Conservation (phyloP, 2,888 invertebrate species). For the Branchipolynoe longqiensis region DNA sequence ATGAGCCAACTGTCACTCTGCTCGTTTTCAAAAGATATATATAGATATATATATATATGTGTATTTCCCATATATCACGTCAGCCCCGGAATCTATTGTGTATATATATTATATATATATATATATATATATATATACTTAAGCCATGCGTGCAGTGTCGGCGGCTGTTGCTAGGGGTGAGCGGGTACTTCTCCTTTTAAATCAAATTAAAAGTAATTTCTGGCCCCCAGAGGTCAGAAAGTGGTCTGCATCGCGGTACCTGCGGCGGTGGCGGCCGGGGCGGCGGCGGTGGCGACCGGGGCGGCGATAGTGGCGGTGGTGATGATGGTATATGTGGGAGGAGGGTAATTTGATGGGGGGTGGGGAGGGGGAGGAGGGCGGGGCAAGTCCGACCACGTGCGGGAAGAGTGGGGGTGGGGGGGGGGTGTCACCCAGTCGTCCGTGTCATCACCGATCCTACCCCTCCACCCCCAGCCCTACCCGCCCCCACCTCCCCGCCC, state of each 20-base stretch:
- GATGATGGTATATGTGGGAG: no score
- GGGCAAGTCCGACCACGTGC: neutral
- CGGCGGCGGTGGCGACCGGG: neutral
- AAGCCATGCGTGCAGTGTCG: neutral
- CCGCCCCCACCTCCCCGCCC: neutral
- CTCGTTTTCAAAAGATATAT: neutral
- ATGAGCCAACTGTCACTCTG: no score
- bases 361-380: neutral
- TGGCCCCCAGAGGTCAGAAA: conserved; percentile 27
- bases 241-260: neutral
- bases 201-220: conserved; percentile 49
- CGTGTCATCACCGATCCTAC: neutral
- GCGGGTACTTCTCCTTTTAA: conserved; percentile 32
- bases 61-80: neutral
- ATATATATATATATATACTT: neutral
- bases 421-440: neutral
- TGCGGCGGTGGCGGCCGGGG: neutral
- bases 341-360: no score
- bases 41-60: neutral
- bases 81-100: neutral
- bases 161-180: conserved; percentile 24
- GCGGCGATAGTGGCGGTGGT: no score
- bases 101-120: neutral
- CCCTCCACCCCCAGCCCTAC: neutral
- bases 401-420: neutral